Percentiles rank a stretch among this genome's conserved stretches.
These are phyloP conservation scores for Sialia sialis DNA, from an alignment of 2,113 vertebrate species.

Conservation along the genomic window DNA sequence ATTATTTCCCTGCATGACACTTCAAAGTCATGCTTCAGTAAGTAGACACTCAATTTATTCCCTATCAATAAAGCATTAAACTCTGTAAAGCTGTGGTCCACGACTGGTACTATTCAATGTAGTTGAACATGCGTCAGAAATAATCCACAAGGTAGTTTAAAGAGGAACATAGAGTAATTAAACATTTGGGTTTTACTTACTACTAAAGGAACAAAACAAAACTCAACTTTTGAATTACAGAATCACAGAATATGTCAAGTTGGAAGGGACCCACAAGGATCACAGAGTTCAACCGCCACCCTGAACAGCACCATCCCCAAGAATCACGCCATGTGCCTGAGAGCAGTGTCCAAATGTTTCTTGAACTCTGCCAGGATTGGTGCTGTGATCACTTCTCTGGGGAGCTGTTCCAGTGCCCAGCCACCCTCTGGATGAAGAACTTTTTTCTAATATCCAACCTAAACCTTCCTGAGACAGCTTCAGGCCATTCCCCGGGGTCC, in stretches of 20 bases:
- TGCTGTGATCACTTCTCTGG: neutral
- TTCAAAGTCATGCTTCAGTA: neutral
- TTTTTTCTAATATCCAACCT: neutral
- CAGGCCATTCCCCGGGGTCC: neutral
- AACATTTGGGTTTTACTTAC: neutral
- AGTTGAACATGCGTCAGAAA: neutral
- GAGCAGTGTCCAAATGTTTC: neutral
- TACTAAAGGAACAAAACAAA: neutral
- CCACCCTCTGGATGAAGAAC: neutral
- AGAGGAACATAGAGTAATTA: neutral
- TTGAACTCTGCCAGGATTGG: neutral
- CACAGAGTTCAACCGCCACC: neutral
- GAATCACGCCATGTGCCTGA: neutral
- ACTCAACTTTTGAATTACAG: neutral
- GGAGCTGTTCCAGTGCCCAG: neutral
- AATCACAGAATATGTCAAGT: neutral
- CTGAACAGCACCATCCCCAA: neutral
- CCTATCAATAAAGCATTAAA: neutral
- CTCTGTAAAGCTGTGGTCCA: neutral
- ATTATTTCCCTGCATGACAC: neutral
- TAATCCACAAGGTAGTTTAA: neutral
- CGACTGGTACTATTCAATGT: fast-evolving
- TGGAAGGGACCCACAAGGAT: neutral
- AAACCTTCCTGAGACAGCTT: neutral
- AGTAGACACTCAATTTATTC: neutral